A percentile compares a stretch with the other conserved stretches of the same genome.
Evolutionary conservation across 2,888 invertebrate genomes (phyloP).

Genomic region (Ellobium chinense): DNA sequence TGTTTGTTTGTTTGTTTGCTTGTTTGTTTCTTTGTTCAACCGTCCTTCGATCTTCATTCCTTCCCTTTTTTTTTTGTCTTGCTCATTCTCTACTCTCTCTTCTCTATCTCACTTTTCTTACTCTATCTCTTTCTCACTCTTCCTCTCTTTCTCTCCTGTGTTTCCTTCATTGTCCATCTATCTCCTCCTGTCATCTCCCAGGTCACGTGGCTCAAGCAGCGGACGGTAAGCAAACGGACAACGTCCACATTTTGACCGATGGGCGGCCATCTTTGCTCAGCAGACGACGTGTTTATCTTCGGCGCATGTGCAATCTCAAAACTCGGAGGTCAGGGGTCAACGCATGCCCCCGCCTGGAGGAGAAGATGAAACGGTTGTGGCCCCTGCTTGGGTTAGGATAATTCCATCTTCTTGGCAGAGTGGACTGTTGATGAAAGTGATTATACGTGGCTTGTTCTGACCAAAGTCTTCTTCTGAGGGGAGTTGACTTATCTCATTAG

Average conservation of each 20-base stretch:
- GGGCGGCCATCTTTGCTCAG: not conserved
- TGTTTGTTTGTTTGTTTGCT: no score
- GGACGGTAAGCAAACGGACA: not conserved
- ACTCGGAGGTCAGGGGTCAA: not conserved
- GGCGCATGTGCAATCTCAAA: not conserved
- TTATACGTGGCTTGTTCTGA: no score
- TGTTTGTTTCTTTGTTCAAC: no score
- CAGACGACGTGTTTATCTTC: slow-evolving; percentile 15
- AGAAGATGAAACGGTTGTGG: not conserved
- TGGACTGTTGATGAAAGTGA: not conserved
- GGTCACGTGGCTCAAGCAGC: not conserved
- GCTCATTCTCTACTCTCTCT: no score
- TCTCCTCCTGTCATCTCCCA: not conserved
- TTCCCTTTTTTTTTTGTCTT: not conserved
- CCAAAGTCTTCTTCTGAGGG: no score
- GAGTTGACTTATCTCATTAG: no score
- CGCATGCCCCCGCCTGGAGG: not conserved
- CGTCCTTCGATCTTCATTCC: not conserved
- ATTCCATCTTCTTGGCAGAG: not conserved
- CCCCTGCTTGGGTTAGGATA: not conserved
- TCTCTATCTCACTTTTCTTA: not conserved
- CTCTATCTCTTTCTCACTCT: not conserved
- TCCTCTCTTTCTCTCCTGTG: no score
- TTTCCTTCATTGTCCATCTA: no score
- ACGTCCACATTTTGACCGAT: not conserved